These are phyloP conservation scores for Bettongia penicillata DNA, from an alignment of 2,113 vertebrate species.

Conservation along the genomic window DNA sequence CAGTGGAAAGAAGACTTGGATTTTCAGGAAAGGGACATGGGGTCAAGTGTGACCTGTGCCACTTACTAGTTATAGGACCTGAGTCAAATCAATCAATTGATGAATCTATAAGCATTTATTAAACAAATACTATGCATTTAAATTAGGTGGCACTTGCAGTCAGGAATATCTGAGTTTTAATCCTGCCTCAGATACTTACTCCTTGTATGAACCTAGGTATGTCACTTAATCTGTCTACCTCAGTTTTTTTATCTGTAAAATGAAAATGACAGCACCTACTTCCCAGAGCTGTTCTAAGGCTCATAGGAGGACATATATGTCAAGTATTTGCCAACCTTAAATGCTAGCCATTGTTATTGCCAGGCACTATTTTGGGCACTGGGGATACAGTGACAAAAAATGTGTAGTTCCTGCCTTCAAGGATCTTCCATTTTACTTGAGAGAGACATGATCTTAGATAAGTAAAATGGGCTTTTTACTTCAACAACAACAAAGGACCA, in stretches of 20 bases:
- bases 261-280: neutral
- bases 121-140: neutral
- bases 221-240: neutral
- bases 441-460: neutral
- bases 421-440: neutral
- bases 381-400: neutral
- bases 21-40: neutral
- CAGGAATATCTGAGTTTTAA: neutral
- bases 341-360: neutral
- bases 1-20: neutral
- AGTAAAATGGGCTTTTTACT: neutral
- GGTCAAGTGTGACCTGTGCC: neutral
- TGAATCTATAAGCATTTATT: neutral
- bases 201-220: neutral
- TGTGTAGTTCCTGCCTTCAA: neutral
- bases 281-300: neutral
- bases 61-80: neutral
- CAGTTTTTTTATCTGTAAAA: neutral
- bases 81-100: neutral
- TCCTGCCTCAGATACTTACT: neutral
- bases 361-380: neutral
- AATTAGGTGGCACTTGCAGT: neutral
- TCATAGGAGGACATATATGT: neutral
- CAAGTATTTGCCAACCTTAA: neutral
- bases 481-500: neutral